Evolutionary conservation across 2,797 vertebrate species (phyloP).

Genomic region (Ceryle rudis): DNA sequence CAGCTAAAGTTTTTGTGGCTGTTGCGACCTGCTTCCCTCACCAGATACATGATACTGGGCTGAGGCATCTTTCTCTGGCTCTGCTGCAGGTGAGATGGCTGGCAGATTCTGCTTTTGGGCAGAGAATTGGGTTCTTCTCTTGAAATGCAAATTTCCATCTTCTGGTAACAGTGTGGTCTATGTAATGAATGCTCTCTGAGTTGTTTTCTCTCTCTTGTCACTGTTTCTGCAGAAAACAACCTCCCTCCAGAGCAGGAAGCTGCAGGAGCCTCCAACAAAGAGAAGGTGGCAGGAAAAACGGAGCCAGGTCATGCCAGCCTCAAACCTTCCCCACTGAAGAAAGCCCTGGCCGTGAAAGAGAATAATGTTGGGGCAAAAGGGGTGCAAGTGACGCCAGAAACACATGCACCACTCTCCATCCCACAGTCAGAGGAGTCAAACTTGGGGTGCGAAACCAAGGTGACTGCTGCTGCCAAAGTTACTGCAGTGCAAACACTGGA

Average conservation of each 20-base stretch:
- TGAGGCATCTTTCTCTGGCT: background rate
- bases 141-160: background rate
- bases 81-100: background rate
- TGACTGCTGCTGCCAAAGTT: background rate
- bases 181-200: background rate
- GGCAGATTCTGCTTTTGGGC: background rate
- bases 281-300: background rate
- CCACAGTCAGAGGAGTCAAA: background rate
- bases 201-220: background rate
- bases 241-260: background rate
- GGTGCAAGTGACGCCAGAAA: background rate
- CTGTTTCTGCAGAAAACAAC: slow-evolving; percentile 28
- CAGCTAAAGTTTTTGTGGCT: background rate
- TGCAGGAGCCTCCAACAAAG: background rate
- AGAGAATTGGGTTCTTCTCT: background rate
- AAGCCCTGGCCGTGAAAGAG: slow-evolving; percentile 20
- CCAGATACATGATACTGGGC: background rate
- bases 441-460: background rate
- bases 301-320: background rate
- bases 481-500: slow-evolving; percentile 19
- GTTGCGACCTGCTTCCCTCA: background rate
- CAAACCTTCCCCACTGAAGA: background rate
- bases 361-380: background rate
- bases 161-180: background rate
- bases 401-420: background rate